Evolutionary conservation across 2,888 invertebrate species (phyloP).

Genomic region (Molanna angustata): DNA sequence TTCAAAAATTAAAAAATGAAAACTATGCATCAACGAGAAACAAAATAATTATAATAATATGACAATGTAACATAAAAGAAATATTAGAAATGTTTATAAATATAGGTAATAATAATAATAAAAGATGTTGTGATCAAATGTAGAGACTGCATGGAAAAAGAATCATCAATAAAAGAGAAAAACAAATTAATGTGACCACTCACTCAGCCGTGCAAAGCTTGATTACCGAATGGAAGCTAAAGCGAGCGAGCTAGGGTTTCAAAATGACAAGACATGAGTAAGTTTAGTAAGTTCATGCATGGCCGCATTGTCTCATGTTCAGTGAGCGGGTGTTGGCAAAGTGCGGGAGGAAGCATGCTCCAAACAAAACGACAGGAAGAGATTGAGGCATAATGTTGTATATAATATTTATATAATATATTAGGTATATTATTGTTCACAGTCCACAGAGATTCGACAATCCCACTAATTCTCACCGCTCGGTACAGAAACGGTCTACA

Average conservation of each 20-base stretch:
- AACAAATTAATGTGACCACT: conserved; percentile 30
- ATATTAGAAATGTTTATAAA: conserved; percentile 13
- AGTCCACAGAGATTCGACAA: no score
- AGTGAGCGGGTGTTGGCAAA: conserved; percentile 23
- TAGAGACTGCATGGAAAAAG: conserved; percentile 8
- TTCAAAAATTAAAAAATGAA: conserved; percentile 1
- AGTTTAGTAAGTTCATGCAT: background rate
- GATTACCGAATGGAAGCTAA: conserved; percentile 20
- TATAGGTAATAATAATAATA: conserved; percentile 13
- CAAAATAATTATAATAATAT: no score
- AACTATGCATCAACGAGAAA: conserved; percentile 17
- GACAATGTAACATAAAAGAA: background rate
- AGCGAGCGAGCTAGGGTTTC: conserved; percentile 27
- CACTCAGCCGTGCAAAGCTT: conserved; percentile 31
- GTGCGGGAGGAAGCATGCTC: conserved; percentile 25
- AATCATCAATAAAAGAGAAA: conserved; percentile 13
- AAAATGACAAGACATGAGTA: no score
- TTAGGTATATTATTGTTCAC: no score
- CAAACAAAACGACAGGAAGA: conserved; percentile 17
- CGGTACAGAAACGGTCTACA: no score
- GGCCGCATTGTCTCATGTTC: conserved; percentile 9
- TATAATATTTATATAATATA: no score
- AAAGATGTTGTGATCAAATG: conserved; percentile 4
- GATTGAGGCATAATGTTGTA: conserved; percentile 31
- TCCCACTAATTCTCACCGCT: no score